Evolutionary conservation across 2,888 invertebrate genomes (phyloP), one percentile per base, ranked within the genome.

Genomic region (Brachyptera risi): DNA sequence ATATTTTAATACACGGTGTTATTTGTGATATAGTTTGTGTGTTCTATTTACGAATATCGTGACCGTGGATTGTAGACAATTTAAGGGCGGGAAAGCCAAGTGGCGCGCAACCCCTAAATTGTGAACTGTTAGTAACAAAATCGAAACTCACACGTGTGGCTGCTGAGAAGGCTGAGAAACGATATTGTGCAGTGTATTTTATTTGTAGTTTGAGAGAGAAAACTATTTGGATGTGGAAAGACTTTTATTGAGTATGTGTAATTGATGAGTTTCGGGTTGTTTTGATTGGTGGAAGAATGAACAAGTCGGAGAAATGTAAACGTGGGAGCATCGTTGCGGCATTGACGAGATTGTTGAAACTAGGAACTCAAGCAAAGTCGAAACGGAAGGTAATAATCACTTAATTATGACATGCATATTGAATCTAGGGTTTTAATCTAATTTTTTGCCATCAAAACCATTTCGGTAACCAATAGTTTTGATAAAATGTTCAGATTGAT

Each of bases 301-400:
- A 61, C 50, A 58, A 61, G 50, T 38, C 57, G 56, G 62, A 64
- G 27, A 62, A 62, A 19, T 62, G 59, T 44, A 56, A 58, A 26
- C 60, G 64, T 24, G 60, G 59, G 15, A 62, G 50, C 31, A 64
- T 64, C 31, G 62, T 64, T 15, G 47, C 62, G 17, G 62, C 64
- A 3, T 19, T 64, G 37, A 35, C 64, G 4, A 60, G 59, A 23
- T 61, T 65, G n/a, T 58, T 65, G 23, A 63, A 65, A 49, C 63
- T 65, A 1, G 65, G 65, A 11, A 63, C 58, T 9, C 60, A 59
- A 15, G 60, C 63, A 19, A 65, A 59, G 38, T 61, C 59, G 24
- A 65, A 65, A 58, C 49, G 65, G 58, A 65, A 65, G 65, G 65
- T 65, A 58, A 59, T 62, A 35, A 1, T 17, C 5, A 5, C 15